Evolutionary conservation across 2,797 vertebrate genomes (phyloP).

Genomic region (Buceros bicornis): DNA sequence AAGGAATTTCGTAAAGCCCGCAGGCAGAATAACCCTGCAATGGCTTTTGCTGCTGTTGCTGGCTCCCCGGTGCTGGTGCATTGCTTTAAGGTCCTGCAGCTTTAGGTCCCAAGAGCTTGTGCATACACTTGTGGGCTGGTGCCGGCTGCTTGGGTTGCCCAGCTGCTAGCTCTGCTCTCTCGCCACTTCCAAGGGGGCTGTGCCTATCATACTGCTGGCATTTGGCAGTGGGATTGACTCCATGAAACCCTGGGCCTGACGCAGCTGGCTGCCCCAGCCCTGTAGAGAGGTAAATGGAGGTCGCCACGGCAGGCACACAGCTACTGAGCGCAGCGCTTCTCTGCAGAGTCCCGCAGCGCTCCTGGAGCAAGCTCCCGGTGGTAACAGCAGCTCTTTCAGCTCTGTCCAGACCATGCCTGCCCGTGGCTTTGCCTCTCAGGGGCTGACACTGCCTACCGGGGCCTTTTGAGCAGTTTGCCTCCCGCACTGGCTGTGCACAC

Average conservation of each 20-base stretch:
- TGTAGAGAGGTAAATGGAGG: neutral
- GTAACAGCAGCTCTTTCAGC: neutral
- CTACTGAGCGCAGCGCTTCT: neutral
- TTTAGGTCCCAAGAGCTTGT: neutral
- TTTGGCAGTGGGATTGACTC: neutral
- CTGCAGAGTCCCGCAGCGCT: rapidly evolving
- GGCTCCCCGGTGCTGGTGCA: neutral
- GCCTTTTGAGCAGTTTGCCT: neutral
- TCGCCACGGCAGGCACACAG: neutral
- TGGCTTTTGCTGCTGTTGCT: slow-evolving; percentile 4
- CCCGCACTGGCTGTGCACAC: neutral
- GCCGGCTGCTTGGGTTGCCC: neutral
- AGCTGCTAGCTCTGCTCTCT: neutral
- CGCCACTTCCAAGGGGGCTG: neutral
- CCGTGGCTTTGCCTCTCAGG: neutral
- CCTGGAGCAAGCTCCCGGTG: neutral
- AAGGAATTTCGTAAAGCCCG: neutral
- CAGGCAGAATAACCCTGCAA: neutral
- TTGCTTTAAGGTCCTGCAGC: neutral
- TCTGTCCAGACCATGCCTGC: neutral
- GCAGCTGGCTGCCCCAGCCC: neutral
- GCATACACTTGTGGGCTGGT: neutral
- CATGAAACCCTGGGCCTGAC: neutral
- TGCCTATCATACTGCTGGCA: neutral
- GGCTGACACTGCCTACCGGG: neutral